Evolutionary conservation across 2,888 invertebrate species (phyloP).

Genomic region (Plutella xylostella): DNA sequence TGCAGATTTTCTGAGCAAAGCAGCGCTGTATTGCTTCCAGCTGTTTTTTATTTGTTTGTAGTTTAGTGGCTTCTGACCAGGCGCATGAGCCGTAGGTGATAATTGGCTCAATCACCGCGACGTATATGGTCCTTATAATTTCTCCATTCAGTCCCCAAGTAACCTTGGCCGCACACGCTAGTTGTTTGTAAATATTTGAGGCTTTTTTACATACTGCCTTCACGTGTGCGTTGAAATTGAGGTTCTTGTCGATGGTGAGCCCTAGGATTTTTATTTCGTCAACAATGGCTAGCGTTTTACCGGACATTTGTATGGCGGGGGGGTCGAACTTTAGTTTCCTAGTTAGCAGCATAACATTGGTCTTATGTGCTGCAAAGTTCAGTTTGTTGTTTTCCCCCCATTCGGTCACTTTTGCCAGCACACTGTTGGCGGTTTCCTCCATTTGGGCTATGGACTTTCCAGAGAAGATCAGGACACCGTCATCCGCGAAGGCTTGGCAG

Average conservation of each 20-base stretch:
- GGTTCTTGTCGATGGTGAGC: too few species aligned
- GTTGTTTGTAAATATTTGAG: constrained; percentile 1
- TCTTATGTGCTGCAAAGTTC: background rate
- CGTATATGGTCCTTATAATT: constrained; percentile 9
- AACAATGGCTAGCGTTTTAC: background rate
- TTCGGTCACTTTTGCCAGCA: background rate
- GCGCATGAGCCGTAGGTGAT: constrained; percentile 9
- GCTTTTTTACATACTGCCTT: constrained; percentile 10
- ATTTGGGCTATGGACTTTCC: constrained; percentile 1
- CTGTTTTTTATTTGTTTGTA: background rate
- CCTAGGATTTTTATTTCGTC: constrained; percentile 13
- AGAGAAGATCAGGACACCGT: background rate
- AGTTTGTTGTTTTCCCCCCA: background rate
- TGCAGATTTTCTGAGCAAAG: background rate
- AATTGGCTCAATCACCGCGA: constrained; percentile 9
- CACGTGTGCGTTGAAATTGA: constrained; percentile 12
- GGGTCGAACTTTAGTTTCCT: constrained; percentile 5
- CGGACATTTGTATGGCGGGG: background rate
- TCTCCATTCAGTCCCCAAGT: constrained; percentile 10
- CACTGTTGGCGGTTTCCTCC: constrained; percentile 3
- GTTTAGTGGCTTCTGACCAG: constrained; percentile 1
- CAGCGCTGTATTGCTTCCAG: background rate
- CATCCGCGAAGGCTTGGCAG: background rate
- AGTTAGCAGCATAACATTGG: constrained; percentile 3
- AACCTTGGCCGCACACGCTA: constrained; percentile 7